phyloP scores from a whole-genome alignment of 2,113 vertebrate genomes.

The Orycteropus afer region DNA sequence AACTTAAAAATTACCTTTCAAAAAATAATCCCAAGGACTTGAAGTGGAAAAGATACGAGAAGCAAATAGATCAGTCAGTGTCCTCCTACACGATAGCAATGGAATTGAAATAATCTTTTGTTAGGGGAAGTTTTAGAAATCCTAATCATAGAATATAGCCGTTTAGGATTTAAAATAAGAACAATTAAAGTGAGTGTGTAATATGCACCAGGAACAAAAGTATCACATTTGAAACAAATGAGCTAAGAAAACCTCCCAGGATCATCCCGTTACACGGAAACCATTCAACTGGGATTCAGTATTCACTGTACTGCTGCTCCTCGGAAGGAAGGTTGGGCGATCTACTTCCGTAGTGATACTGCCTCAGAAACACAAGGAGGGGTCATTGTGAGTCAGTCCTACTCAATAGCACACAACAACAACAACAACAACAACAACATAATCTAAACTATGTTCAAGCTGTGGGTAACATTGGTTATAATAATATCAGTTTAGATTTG shows the following conservation, averaged over 20 bases:
- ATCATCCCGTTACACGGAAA: constrained; percentile 37
- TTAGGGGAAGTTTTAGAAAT: constrained; percentile 17
- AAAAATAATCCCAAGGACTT: not conserved
- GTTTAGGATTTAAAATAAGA: constrained; percentile 41
- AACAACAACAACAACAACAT: no score
- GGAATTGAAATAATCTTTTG: not conserved
- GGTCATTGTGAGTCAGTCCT: no score
- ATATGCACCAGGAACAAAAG: constrained; percentile 15
- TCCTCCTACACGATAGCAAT: not conserved
- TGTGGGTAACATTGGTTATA: not conserved
- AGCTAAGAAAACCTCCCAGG: not conserved
- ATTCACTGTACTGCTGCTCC: not conserved
- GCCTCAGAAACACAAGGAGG: no score
- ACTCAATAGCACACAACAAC: no score
- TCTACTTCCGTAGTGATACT: no score
- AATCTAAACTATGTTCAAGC: constrained; percentile 39
- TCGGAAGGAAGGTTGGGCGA: no score
- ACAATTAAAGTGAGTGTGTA: not conserved
- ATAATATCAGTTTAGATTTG: not conserved
- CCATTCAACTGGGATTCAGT: not conserved
- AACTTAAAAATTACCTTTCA: not conserved
- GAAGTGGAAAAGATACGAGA: not conserved
- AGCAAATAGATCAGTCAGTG: not conserved
- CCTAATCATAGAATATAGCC: not conserved
- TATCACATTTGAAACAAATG: constrained; percentile 48